Evolutionary conservation across 1,140 invertebrate genomes (phyloP).

Genomic region (Drosophila repletoides): DNA sequence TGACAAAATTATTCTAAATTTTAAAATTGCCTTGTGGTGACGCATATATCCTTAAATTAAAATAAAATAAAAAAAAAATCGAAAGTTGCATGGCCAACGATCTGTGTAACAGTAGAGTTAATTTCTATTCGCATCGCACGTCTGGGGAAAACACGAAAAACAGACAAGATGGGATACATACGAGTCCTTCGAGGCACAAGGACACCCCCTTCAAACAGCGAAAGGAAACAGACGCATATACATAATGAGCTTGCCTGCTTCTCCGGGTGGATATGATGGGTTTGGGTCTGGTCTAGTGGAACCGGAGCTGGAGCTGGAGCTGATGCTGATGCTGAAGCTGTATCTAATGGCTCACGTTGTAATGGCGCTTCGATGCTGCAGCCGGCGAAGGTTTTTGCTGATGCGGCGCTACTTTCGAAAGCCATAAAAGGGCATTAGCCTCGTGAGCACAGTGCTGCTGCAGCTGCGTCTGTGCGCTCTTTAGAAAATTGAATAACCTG

Average conservation of each 20-base stretch:
- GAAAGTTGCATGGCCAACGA: slow-evolving; percentile 39
- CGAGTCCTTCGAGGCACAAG: slow-evolving; percentile 27
- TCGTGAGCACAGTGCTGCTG: slow-evolving; percentile 51
- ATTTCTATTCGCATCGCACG: slow-evolving; percentile 28
- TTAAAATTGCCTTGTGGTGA: slow-evolving; percentile 5
- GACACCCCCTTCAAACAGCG: too few relatives aligned
- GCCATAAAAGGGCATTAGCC: slow-evolving; percentile 77
- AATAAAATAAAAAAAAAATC: slow-evolving; percentile 8
- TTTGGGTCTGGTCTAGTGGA: too few relatives aligned
- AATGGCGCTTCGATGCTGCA: slow-evolving; percentile 31
- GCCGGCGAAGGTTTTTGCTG: slow-evolving; percentile 47
- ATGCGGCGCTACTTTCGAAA: slow-evolving; percentile 69
- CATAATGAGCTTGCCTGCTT: slow-evolving; percentile 55
- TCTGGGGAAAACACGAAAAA: slow-evolving; percentile 17
- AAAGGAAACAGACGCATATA: slow-evolving; percentile 8
- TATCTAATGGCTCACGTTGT: slow-evolving; percentile 40
- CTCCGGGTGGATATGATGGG: neutral
- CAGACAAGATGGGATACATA: slow-evolving; percentile 42
- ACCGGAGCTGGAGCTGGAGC: too few relatives aligned
- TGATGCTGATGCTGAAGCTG: too few relatives aligned
- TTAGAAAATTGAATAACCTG: slow-evolving; percentile 69
- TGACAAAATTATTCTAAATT: too few relatives aligned
- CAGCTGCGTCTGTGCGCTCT: slow-evolving; percentile 36
- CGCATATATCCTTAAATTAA: too few relatives aligned
- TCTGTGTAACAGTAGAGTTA: slow-evolving; percentile 31